Percentiles rank a stretch among this genome's conserved stretches.
Evolutionary conservation across 2,888 invertebrate species (phyloP).

Genomic region (Catocala fraxini): DNA sequence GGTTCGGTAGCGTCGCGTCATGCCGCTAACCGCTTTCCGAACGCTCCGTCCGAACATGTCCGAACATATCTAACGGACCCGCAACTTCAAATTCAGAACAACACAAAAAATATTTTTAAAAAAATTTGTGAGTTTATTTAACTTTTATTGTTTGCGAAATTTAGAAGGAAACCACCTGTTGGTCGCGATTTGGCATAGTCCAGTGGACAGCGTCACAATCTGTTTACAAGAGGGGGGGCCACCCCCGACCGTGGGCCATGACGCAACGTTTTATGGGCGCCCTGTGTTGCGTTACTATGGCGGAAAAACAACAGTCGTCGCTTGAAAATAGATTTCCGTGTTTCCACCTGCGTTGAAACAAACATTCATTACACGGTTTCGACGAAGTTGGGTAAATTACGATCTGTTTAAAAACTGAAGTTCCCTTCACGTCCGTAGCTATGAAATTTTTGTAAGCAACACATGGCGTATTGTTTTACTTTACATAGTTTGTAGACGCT

Average conservation of each 20-base stretch:
- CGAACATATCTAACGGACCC: slow-evolving; percentile 52
- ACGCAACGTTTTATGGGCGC: slow-evolving; percentile 83
- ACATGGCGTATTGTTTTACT: slow-evolving; percentile 41
- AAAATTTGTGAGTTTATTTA: slow-evolving; percentile 32
- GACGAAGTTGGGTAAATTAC: slow-evolving; percentile 52
- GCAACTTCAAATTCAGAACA: slow-evolving; percentile 41
- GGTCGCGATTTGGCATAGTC: slow-evolving; percentile 77
- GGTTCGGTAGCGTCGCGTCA: slow-evolving; percentile 76
- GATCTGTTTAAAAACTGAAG: slow-evolving; percentile 52
- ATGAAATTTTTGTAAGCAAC: slow-evolving; percentile 34
- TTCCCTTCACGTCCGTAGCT: slow-evolving; percentile 37
- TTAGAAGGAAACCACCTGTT: slow-evolving; percentile 78
- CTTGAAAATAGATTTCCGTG: slow-evolving; percentile 83
- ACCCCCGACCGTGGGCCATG: slow-evolving; percentile 72
- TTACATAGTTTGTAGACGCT: slow-evolving; percentile 42
- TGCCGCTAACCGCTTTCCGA: slow-evolving; percentile 64
- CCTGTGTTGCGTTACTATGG: slow-evolving; percentile 78
- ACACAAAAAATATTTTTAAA: slow-evolving; percentile 25
- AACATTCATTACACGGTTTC: slow-evolving; percentile 65
- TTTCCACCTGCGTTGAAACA: slow-evolving; percentile 69
- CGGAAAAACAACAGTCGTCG: slow-evolving; percentile 81
- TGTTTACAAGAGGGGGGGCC: slow-evolving; percentile 83
- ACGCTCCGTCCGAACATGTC: slow-evolving; percentile 67
- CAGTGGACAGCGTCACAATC: slow-evolving; percentile 79
- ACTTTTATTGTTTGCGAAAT: slow-evolving; percentile 42